phyloP scores from a whole-genome alignment of 2,888 invertebrate genomes.

The Flexamia atlantica region DNA sequence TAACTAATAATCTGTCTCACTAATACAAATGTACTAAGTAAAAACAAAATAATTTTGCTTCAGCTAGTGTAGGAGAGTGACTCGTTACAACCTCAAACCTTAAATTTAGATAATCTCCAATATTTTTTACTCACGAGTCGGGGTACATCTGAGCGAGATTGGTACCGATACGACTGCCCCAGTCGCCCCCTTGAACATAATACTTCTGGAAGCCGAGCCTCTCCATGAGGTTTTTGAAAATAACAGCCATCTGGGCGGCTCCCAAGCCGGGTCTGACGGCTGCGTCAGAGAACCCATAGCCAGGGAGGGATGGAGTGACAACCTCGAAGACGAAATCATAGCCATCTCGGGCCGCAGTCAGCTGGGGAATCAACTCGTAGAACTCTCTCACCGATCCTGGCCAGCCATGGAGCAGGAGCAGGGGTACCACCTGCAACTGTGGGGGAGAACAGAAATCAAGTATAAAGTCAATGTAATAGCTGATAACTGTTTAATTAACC shows the following conservation, averaged over 20 bases:
- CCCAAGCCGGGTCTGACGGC: conserved; percentile 81
- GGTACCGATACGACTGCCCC: conserved; percentile 84
- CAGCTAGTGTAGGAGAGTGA: too few species aligned
- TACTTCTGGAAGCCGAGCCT: conserved; percentile 82
- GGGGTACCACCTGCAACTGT: conserved; percentile 77
- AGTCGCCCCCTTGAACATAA: conserved; percentile 89
- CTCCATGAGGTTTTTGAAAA: conserved; percentile 84
- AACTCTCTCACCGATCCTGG: conserved; percentile 91
- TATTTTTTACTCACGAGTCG: conserved; percentile 72
- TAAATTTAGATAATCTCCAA: too few species aligned
- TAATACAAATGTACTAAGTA: too few species aligned
- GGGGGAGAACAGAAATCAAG: background rate
- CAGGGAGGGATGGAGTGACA: conserved; percentile 83
- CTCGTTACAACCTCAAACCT: too few species aligned
- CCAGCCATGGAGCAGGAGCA: conserved; percentile 91
- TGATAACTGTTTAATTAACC: too few species aligned
- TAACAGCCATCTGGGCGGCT: conserved; percentile 77
- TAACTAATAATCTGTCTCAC: too few species aligned
- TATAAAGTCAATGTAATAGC: too few species aligned
- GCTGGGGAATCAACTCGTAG: conserved; percentile 83
- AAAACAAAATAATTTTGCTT: too few species aligned
- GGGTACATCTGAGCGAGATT: conserved; percentile 83
- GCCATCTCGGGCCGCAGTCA: conserved; percentile 77
- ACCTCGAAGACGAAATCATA: conserved; percentile 81
- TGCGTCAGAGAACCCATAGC: conserved; percentile 83